phyloP scores from a whole-genome alignment of 1,140 invertebrate genomes.

The Dysdera silvatica region DNA sequence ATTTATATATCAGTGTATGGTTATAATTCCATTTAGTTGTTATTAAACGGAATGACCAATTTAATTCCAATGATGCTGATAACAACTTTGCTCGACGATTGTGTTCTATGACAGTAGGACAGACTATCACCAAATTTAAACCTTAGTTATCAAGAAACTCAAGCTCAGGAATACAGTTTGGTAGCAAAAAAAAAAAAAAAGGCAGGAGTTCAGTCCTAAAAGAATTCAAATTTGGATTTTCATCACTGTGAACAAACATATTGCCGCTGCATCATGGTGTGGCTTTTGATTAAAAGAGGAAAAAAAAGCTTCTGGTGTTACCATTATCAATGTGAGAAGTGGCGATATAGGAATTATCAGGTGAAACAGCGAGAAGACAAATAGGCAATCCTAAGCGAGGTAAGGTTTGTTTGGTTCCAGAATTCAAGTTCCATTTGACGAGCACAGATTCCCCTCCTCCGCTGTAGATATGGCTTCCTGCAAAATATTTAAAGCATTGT shows the following conservation, averaged over 20 bases:
- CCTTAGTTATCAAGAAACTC: no score
- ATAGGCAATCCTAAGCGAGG: constrained; percentile 65
- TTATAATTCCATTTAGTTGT: no score
- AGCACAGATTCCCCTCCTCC: constrained; percentile 69
- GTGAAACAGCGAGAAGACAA: constrained; percentile 56
- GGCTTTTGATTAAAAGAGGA: no score
- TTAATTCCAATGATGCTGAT: no score
- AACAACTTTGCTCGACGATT: no score
- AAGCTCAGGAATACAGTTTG: constrained; percentile 9
- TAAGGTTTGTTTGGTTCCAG: constrained; percentile 44
- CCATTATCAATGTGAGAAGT: constrained; percentile 66
- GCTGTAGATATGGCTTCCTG: constrained; percentile 60
- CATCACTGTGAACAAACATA: no score
- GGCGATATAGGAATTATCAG: constrained; percentile 57
- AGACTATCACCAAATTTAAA: no score
- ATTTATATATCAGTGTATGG: no score
- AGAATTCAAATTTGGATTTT: constrained; percentile 23
- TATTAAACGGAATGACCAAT: no score
- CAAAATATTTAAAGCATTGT: constrained; percentile 32
- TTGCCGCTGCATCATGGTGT: no score
- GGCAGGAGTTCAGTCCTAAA: background rate
- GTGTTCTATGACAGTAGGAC: no score
- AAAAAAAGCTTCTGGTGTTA: no score
- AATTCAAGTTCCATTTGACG: constrained; percentile 64
- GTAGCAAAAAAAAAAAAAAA: background rate